These are phyloP conservation scores for Daktulosphaira vitifoliae DNA, from an alignment of 1,140 invertebrate species.

Conservation along the genomic window DNA sequence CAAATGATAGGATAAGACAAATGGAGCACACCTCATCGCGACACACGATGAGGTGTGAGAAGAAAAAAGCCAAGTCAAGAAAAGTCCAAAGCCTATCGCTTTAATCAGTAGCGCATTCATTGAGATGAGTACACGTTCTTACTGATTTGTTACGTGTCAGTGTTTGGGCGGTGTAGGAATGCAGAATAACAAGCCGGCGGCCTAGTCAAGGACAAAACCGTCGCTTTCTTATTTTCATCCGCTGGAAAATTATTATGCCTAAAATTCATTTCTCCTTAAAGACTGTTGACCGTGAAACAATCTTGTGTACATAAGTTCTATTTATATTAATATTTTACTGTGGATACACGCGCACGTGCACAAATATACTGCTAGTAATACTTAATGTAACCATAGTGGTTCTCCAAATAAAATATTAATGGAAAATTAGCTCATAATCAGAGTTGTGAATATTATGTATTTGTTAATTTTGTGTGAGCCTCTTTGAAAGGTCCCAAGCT, in stretches of 20 bases:
- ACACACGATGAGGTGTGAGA: background rate
- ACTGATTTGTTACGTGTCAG: conserved; percentile 19
- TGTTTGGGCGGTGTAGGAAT: too few species aligned
- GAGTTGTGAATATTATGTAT: too few species aligned
- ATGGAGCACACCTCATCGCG: background rate
- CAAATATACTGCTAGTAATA: too few species aligned
- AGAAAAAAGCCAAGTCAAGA: background rate
- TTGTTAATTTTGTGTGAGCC: too few species aligned
- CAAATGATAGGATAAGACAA: background rate
- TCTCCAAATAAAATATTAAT: too few species aligned
- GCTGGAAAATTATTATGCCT: too few species aligned
- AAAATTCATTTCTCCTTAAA: background rate
- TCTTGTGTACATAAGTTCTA: background rate
- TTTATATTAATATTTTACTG: too few species aligned
- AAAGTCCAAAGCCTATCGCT: too few species aligned
- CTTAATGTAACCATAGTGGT: too few species aligned
- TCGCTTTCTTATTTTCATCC: conserved; percentile 26
- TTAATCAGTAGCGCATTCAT: conserved; percentile 23
- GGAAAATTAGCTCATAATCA: too few species aligned
- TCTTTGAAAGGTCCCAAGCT: too few species aligned
- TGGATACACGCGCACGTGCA: too few species aligned
- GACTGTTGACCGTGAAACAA: conserved; percentile 15
- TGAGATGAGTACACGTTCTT: background rate
- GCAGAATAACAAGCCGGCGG: background rate
- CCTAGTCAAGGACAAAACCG: conserved; percentile 20